A percentile compares a stretch with the other conserved stretches of the same genome.
These are phyloP conservation scores for Epirrhoe tristata DNA, from an alignment of 2,888 invertebrate species.

Conservation along the genomic window DNA sequence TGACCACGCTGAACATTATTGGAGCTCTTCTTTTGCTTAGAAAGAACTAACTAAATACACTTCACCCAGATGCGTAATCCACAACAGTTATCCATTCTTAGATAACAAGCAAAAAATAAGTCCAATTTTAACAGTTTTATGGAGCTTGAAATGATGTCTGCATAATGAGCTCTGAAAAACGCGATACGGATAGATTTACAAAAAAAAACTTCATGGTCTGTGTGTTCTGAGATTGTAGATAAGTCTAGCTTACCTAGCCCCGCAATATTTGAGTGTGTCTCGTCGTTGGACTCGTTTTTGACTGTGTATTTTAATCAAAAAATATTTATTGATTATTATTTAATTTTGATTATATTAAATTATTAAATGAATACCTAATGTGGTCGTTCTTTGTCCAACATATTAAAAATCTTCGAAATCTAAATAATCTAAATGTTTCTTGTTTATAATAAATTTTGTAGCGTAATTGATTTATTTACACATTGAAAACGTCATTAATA, in stretches of 20 bases:
- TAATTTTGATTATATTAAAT: too few species aligned
- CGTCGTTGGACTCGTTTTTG: background rate
- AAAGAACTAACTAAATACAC: background rate
- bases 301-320: too few species aligned
- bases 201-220: conserved; percentile 32
- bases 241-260: background rate
- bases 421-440: too few species aligned
- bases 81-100: conserved; percentile 18
- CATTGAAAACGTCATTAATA: too few species aligned
- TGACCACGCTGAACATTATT: background rate
- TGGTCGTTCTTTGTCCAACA: too few species aligned
- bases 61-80: conserved; percentile 8
- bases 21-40: background rate
- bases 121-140: conserved; percentile 36
- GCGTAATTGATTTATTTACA: too few species aligned
- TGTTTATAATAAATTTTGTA: too few species aligned
- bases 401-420: too few species aligned
- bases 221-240: background rate
- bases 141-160: conserved; percentile 44
- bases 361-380: too few species aligned
- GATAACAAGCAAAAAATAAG: conserved; percentile 34
- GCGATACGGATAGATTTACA: conserved; percentile 13
- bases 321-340: too few species aligned
- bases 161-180: conserved; percentile 37
- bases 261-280: background rate